phyloP scores from a whole-genome alignment of 2,113 vertebrate genomes.

The Patagioenas fasciata region DNA sequence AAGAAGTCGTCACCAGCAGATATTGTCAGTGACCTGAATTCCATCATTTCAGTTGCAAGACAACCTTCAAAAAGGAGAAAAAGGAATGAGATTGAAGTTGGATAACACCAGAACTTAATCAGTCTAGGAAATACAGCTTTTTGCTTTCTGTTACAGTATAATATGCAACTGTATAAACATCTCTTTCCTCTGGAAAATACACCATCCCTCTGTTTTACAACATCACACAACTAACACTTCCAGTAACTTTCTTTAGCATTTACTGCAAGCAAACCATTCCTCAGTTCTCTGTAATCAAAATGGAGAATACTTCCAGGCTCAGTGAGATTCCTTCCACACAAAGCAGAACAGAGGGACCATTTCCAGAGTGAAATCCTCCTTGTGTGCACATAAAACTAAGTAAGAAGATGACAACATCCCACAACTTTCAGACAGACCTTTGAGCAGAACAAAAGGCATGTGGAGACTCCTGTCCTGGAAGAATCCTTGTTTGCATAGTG shows the following conservation, averaged over 20 bases:
- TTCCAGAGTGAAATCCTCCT: background rate
- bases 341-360: background rate
- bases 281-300: background rate
- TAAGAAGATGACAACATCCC: background rate
- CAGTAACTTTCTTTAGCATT: background rate
- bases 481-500: background rate
- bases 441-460: background rate
- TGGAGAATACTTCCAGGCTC: background rate
- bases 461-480: background rate
- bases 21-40: background rate
- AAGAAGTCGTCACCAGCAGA: background rate
- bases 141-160: background rate
- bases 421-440: background rate
- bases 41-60: conserved; percentile 88
- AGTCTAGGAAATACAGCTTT: background rate
- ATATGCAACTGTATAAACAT: background rate
- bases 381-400: background rate
- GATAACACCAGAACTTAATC: background rate
- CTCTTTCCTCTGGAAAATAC: background rate
- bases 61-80: conserved; percentile 77
- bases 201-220: background rate
- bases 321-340: background rate
- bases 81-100: background rate
- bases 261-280: background rate
- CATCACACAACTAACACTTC: background rate